These are phyloP conservation scores for Microplitis manilae DNA, from an alignment of 2,888 invertebrate species.

Conservation along the genomic window DNA sequence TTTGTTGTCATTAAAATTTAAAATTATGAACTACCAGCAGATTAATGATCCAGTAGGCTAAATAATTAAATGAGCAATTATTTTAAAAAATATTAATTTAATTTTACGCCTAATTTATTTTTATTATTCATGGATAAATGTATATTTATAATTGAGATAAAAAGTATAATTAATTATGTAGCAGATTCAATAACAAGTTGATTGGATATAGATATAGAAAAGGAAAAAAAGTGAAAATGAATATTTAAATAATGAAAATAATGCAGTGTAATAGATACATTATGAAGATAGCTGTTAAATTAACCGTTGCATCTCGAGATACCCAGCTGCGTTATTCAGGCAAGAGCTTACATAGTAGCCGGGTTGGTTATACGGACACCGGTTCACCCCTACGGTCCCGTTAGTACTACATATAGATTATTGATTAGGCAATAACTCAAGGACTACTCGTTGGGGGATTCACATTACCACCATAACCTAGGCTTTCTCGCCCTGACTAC, in stretches of 20 bases:
- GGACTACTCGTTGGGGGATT: slow-evolving; percentile 69
- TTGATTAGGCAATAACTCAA: slow-evolving; percentile 72
- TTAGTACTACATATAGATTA: slow-evolving; percentile 70
- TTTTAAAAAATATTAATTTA: no score
- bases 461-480: slow-evolving; percentile 69
- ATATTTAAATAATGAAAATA: slow-evolving; percentile 11
- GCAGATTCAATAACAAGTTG: no score
- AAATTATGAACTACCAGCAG: no score
- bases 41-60: no score
- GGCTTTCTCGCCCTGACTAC: slow-evolving; percentile 42
- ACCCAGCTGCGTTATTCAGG: slow-evolving; percentile 67
- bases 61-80: no score
- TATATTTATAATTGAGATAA: neutral
- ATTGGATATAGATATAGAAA: no score
- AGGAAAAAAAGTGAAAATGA: neutral
- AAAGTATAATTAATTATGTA: neutral
- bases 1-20: no score
- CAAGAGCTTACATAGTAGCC: slow-evolving; percentile 62
- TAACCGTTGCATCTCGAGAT: slow-evolving; percentile 54
- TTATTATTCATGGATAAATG: neutral
- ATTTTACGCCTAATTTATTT: no score
- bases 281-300: slow-evolving; percentile 42
- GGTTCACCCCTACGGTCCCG: slow-evolving; percentile 57
- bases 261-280: slow-evolving; percentile 25
- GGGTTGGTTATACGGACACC: slow-evolving; percentile 60